Base-by-base conservation (phyloP, 1,140 invertebrate species). In the Oryzaephilus surinamensis region DNA sequence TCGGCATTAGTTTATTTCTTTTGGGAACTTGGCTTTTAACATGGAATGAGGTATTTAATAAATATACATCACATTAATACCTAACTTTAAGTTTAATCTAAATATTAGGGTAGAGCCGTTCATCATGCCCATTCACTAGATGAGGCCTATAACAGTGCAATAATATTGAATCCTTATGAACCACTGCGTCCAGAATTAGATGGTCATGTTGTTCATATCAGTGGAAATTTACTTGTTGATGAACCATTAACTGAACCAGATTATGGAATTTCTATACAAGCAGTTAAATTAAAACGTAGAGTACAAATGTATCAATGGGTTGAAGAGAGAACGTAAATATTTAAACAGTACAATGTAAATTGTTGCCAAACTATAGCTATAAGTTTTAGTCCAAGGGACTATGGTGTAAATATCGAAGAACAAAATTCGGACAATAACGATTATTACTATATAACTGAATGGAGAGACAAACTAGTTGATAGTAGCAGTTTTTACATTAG, bases 301-400 rank as follows among this genome's bases (percentile, higher is more conserved):
- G 61, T 63, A 1, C 87, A 93, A 61, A 91, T 92, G 83, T 93
- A 82, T 58, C 89, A 93, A 57, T 93, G 88, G 88, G 72, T 89
- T 28, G 87, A 93, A 55, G 82, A 88, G 51, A 65, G 74, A 58
- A 68, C 61, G 72, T 76, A 58, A 39, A 39, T 39, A 7, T 10
- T 29, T 34, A 6, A 33, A 30, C 21, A 6, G 12, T 10, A 23
- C 2, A 16, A 17, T 28, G 0, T 24, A 18, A 6, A 14, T 6
- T 36, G 23, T 32, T 38, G 19, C 4, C 8, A 20, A 20, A 26
- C 3, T 3, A 27, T 8, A 19, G 17, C 13, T 6, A 27, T 24
- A 14, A 18, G 21, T 35, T 47, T 28, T 33, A 53, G 51, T 10
- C 36, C 51, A 8, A 50, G 48, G 26, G 29, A 45, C 38, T 38